Base-by-base conservation (phyloP, 2,113 vertebrate species). In the Mionectes macconnelli region DNA sequence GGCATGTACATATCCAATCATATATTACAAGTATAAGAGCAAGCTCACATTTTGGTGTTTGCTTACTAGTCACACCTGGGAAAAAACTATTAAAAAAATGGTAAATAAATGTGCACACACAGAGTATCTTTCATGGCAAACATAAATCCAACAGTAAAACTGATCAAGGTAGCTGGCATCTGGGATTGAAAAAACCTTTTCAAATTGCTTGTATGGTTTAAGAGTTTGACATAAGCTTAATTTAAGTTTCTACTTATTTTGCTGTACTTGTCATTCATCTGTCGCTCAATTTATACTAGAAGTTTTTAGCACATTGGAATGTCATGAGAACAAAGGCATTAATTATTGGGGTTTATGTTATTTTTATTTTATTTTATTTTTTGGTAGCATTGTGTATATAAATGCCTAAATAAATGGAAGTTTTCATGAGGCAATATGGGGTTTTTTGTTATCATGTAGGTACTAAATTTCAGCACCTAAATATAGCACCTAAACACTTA, bases 401-500 rank as follows among this genome's bases (percentile, higher is more conserved):
- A 63, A 37, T 37, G 15, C 5, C 4, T 37, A 56, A 52, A 9
- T 37, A 62, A 81, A 56, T 23, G 3, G 8, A 70, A 53, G 2
- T 47, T 12, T 30, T 74, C 23, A 31, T 10, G 4, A 69, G 6
- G 1, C 10, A 69, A 31, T 21, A 30, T 18, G 1, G 0, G 1
- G 14, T 33, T 67, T 53, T 23, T 80, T 56, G 5, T 40, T 89
- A 42, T 11, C 22, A 37, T 53, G 9, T 55, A 39, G 9, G 8
- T 49, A 69, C 33, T 83, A 64, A 25, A 30, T 79, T 59, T 74
- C 17, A 49, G 7, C 39, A 82, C n/a, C n/a, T n/a, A n/a, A n/a
- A 31, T 39, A 47, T 22, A 49, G 4, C 17, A 74, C 10, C 16
- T 82, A 39, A 82, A 64, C 10, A 31, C 23, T 57, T 31, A 31